Base-by-base conservation (phyloP, 2,888 invertebrate species). In the Phyllotreta striolata region DNA sequence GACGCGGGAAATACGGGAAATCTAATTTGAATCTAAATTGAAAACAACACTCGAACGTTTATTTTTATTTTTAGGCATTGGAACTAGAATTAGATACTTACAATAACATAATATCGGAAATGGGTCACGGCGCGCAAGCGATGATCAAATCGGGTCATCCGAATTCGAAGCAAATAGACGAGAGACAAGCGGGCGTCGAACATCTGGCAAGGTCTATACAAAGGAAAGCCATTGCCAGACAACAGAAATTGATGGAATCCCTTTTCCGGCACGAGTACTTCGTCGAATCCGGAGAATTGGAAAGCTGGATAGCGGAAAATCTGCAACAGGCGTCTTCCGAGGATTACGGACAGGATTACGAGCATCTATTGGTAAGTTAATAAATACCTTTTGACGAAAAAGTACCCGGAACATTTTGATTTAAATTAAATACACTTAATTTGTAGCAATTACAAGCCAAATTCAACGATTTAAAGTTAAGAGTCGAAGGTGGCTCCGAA, bases 281-380 rank as follows among this genome's bases (percentile, higher is more conserved):
- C 79, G 85, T 91, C 0, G 96, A 97, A 81, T 93, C 93, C 54
- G 90, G 91, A 1, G 96, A 96, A 76, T 84, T 97, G 43, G 95
- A 95, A 77, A 88, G 90, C 74, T 97, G 96, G 96, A 94, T 98
- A 55, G 89, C 90, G 68, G 96, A 96, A 73, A 94, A 96, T 78
- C 88, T 92, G 76, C 91, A 93, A 55, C 90, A 91, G 0, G 96
- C 96, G 0, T 90, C 91, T 55, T 93, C 92, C 61, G 96, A 96
- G 76, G 97, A 97, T 79, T 96, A 94, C 75, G 97, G 97, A 0
- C 93, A 93, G 79, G 97, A 98, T 80, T 96, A 92, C 75, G 95
- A 96, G 75, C 96, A 96, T 82, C 81, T 96, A 55, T 79, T 93
- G 82, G 89, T 93, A 73, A 77, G 77, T 71, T 56, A 38, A 14